Conservation (phyloP, 2,113 vertebrate species). For the Echinops telfairi region DNA sequence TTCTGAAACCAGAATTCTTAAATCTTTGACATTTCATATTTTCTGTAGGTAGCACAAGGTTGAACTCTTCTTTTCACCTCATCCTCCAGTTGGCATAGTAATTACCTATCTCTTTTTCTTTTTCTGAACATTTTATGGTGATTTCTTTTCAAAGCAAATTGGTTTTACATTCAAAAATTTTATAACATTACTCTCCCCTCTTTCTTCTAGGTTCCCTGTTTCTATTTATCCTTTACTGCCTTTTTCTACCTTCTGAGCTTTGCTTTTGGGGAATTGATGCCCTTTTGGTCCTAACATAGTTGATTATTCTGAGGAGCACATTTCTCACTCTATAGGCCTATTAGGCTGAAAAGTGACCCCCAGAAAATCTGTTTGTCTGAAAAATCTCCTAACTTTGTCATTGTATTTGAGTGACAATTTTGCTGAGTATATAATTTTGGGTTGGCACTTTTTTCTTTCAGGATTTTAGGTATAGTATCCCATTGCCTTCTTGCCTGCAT, state of each 20-base stretch:
- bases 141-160: background rate
- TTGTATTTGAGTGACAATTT: too few species aligned
- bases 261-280: too few species aligned
- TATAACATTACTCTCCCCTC: background rate
- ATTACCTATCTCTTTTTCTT: background rate
- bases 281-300: too few species aligned
- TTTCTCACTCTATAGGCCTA: too few species aligned
- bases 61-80: constrained; percentile 23
- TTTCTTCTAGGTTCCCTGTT: background rate
- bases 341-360: too few species aligned
- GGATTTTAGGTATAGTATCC: too few species aligned
- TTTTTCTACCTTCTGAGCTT: background rate
- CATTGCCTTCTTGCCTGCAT: too few species aligned
- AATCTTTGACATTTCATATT: background rate
- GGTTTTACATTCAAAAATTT: background rate
- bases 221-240: background rate
- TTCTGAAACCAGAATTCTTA: background rate
- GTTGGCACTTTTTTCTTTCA: too few species aligned
- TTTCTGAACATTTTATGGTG: background rate
- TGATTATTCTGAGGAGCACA: too few species aligned
- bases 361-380: too few species aligned
- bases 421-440: too few species aligned
- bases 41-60: constrained; percentile 9
- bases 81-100: constrained; percentile 24
- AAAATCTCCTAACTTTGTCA: too few species aligned